These are phyloP conservation scores for Cataglyphis livida DNA, from an alignment of 2,888 invertebrate genomes.

Conservation along the genomic window DNA sequence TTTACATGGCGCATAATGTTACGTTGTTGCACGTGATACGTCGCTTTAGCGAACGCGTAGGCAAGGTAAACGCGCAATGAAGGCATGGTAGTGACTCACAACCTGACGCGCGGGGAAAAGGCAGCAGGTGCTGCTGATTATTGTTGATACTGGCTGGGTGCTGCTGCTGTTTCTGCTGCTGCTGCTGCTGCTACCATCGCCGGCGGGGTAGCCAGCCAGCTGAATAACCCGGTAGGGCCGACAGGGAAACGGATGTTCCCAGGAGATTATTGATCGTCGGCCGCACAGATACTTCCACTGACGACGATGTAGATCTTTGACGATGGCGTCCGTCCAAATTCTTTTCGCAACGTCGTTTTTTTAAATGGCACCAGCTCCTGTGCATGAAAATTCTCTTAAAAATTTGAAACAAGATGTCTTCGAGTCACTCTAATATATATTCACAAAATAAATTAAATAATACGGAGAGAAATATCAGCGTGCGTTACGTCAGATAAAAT, in stretches of 20 bases:
- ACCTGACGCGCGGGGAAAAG: slow-evolving; percentile 65
- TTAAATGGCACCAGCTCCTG: neutral
- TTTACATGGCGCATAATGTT: slow-evolving; percentile 39
- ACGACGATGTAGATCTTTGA: slow-evolving; percentile 64
- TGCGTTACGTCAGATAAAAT: neutral
- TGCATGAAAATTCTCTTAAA: neutral
- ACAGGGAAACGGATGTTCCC: slow-evolving; percentile 83
- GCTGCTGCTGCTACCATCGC: slow-evolving; percentile 63
- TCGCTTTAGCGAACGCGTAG: slow-evolving; percentile 27
- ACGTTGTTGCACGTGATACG: slow-evolving; percentile 44
- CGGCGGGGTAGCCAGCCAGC: slow-evolving; percentile 58
- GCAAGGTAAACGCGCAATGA: slow-evolving; percentile 12
- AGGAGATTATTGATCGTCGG: slow-evolving; percentile 85
- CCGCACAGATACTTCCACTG: slow-evolving; percentile 79
- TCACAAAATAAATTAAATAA: neutral
- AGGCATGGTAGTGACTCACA: slow-evolving; percentile 71
- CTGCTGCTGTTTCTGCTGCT: slow-evolving; percentile 44
- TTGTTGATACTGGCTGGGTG: slow-evolving; percentile 63
- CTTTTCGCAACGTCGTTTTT: neutral
- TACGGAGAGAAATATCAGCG: neutral
- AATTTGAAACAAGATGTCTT: neutral
- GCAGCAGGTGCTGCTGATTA: slow-evolving; percentile 67
- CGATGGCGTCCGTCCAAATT: slow-evolving; percentile 29
- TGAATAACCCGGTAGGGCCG: slow-evolving; percentile 64
- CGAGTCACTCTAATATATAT: neutral